phyloP scores from a whole-genome alignment of 2,113 vertebrate species.

The Glaucomys volans region DNA sequence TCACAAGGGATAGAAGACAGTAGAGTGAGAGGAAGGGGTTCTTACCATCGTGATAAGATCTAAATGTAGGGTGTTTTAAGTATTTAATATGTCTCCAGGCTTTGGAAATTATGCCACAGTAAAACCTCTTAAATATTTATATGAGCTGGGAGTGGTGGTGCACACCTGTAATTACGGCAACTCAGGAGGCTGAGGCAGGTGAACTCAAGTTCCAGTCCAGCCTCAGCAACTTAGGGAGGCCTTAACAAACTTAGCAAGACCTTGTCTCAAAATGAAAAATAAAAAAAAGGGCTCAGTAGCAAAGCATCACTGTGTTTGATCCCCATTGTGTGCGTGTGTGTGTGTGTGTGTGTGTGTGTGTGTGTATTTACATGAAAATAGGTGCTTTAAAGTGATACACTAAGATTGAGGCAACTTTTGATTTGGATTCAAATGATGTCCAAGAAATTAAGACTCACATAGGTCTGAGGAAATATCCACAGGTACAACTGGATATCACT shows the following conservation, averaged over 20 bases:
- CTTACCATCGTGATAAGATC: background rate
- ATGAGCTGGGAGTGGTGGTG: too few relatives aligned
- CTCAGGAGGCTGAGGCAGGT: too few relatives aligned
- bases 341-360: too few relatives aligned
- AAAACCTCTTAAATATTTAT: background rate
- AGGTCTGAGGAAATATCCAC: background rate
- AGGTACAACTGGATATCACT: background rate
- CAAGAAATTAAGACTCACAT: background rate
- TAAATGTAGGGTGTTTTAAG: background rate
- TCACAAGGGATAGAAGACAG: background rate
- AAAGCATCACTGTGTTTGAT: too few relatives aligned
- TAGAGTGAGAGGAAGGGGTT: background rate
- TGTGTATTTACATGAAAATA: background rate
- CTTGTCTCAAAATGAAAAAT: too few relatives aligned
- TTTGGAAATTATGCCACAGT: background rate
- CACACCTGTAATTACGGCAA: too few relatives aligned
- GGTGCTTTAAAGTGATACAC: background rate
- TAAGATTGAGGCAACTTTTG: background rate
- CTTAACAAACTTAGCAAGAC: too few relatives aligned
- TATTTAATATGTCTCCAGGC: background rate
- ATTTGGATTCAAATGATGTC: conserved; percentile 35
- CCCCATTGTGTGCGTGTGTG: too few relatives aligned
- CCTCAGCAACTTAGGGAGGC: too few relatives aligned
- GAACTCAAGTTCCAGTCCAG: too few relatives aligned
- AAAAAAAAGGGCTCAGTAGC: too few relatives aligned